These are phyloP conservation scores for Scolopax mira DNA, from an alignment of 2,113 vertebrate genomes.

Conservation along the genomic window DNA sequence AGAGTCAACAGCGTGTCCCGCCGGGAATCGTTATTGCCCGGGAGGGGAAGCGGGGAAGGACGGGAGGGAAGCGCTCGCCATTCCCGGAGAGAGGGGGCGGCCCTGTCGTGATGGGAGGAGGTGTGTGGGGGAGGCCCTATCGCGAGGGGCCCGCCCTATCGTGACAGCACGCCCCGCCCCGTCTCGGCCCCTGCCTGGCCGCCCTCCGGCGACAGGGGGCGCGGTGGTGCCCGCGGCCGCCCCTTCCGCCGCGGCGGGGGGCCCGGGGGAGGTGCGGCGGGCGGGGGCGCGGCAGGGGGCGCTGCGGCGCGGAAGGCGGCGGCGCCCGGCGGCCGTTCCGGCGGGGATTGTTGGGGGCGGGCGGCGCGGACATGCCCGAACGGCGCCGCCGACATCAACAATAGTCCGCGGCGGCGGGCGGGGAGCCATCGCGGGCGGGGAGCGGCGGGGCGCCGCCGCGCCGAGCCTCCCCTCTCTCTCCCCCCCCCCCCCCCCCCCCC, in stretches of 20 bases:
- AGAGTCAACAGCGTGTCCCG: accelerated
- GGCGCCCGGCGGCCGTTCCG: neutral
- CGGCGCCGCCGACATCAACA: slow-evolving; percentile 11
- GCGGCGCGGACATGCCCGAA: neutral
- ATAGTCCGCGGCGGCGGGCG: neutral
- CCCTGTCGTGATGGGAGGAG: neutral
- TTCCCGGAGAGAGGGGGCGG: neutral
- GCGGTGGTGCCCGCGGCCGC: neutral
- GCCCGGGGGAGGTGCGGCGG: too few relatives aligned
- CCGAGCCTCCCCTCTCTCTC: neutral
- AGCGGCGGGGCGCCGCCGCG: neutral
- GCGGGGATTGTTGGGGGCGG: neutral
- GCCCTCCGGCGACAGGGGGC: neutral
- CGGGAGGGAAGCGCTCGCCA: accelerated
- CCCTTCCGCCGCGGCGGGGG: neutral
- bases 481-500: neutral
- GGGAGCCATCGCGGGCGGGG: neutral
- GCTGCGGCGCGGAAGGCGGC: neutral
- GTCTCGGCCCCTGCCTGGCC: neutral
- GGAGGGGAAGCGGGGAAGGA: accelerated
- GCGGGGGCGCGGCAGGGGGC: neutral
- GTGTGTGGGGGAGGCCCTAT: too few relatives aligned
- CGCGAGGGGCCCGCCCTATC: neutral
- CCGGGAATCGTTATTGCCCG: neutral
- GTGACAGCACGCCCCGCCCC: neutral